phyloP scores from a whole-genome alignment of 2,888 invertebrate species.

The Agrotis ipsilon region DNA sequence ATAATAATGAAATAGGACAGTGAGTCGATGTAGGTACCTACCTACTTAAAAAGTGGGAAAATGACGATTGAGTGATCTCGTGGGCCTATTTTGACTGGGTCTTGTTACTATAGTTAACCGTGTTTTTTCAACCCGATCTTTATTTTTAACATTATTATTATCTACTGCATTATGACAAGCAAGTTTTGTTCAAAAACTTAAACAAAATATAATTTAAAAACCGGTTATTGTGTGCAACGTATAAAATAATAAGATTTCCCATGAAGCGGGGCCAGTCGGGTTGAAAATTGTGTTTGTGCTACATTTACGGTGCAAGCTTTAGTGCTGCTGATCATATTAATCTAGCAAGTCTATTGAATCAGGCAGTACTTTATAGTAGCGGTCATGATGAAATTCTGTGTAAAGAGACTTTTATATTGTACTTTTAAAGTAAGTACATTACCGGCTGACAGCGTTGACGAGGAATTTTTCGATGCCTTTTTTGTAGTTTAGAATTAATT shows the following conservation, averaged over 20 bases:
- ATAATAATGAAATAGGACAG: too few relatives aligned
- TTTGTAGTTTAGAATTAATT: too few relatives aligned
- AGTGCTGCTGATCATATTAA: conserved; percentile 27
- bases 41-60: too few relatives aligned
- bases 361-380: conserved; percentile 1
- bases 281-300: conserved; percentile 57
- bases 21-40: too few relatives aligned
- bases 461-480: too few relatives aligned
- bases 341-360: conserved; percentile 33
- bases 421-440: too few relatives aligned
- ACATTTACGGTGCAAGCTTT: conserved; percentile 34
- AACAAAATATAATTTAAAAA: conserved; percentile 19
- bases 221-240: conserved; percentile 7
- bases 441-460: too few relatives aligned
- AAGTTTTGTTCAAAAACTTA: background rate
- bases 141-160: background rate
- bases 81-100: too few relatives aligned
- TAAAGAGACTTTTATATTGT: background rate
- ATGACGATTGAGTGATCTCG: too few relatives aligned
- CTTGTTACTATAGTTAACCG: too few relatives aligned
- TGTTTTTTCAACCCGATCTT: background rate
- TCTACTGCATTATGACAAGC: background rate
- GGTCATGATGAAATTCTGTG: background rate
- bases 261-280: conserved; percentile 28
- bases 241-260: conserved; percentile 52